Evolutionary conservation across 37 sponge, comb jelly and placozoan species (phyloP).

Genomic region (Mnemiopsis leidyi): DNA sequence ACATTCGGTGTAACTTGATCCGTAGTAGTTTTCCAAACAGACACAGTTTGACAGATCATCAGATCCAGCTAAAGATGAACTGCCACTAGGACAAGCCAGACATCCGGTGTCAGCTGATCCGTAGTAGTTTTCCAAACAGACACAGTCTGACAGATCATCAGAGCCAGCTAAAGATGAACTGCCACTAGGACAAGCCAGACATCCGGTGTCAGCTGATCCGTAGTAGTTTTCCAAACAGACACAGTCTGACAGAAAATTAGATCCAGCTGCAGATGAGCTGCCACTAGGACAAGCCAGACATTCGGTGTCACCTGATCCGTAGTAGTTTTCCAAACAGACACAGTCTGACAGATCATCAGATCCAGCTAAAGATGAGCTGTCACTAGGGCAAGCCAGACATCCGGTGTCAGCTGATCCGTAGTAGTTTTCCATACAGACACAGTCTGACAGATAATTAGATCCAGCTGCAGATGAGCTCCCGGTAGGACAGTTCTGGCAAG

Average conservation of each 20-base stretch:
- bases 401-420: neutral
- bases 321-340: neutral
- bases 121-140: no score
- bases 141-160: neutral
- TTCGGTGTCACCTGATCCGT: neutral
- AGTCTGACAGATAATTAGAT: neutral
- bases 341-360: neutral
- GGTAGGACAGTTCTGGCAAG: neutral
- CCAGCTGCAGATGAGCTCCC: neutral
- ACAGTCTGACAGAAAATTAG: neutral
- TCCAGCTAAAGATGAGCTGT: neutral
- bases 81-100: no score
- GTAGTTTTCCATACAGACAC: neutral
- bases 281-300: neutral
- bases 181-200: neutral
- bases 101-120: no score
- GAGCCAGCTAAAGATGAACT: neutral
- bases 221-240: neutral
- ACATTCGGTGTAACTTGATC: no score
- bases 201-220: neutral
- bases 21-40: no score
- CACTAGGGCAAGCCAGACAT: neutral
- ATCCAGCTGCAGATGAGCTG: neutral
- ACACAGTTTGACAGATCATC: no score
- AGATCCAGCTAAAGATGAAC: no score